Conservation (phyloP, 2,113 vertebrate genomes). For the Archilochus colubris region DNA sequence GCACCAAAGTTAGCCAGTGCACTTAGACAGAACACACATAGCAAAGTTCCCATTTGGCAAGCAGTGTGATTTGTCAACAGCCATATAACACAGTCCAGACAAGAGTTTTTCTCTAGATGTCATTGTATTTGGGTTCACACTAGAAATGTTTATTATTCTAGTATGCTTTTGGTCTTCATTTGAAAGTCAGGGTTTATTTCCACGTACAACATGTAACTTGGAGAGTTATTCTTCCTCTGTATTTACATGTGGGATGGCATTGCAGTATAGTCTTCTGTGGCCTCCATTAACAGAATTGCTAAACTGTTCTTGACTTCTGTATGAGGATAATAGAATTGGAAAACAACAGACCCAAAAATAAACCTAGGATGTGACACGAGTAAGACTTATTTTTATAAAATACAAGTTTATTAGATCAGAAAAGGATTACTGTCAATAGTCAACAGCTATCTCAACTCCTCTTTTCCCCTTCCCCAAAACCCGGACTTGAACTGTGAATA, state of each 20-base stretch:
- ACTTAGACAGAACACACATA: neutral
- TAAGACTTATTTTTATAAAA: neutral
- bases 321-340: neutral
- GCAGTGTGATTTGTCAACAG: neutral
- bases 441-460: neutral
- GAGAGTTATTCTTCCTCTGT: neutral
- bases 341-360: neutral
- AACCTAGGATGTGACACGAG: neutral
- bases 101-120: neutral
- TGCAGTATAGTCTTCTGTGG: neutral
- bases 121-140: neutral
- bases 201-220: neutral
- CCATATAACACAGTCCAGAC: neutral
- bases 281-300: neutral
- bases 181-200: neutral
- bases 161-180: neutral
- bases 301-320: neutral
- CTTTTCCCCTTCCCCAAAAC: neutral
- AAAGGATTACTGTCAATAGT: neutral
- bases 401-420: neutral
- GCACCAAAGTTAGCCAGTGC: fast-evolving
- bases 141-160: neutral
- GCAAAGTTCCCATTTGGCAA: neutral
- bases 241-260: neutral
- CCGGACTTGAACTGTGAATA: neutral